Percentiles rank a stretch among this genome's conserved stretches.
Evolutionary conservation across 2,113 vertebrate genomes (phyloP).

Genomic region (Neodontobutis hainanensis): DNA sequence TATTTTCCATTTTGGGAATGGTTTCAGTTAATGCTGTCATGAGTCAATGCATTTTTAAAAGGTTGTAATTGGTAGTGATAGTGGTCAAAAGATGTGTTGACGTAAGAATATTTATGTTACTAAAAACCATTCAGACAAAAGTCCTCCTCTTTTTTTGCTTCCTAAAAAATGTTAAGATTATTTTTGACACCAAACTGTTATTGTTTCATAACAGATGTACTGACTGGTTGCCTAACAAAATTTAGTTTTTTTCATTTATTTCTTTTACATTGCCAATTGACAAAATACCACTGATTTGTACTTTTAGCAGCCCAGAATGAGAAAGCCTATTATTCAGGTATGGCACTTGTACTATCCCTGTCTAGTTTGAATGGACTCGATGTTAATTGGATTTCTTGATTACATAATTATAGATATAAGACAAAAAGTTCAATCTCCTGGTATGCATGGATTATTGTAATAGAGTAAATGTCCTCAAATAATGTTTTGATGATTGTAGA

Average conservation of each 20-base stretch:
- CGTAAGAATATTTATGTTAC: no score
- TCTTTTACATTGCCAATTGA: conserved; percentile 26
- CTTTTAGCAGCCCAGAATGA: conserved; percentile 23
- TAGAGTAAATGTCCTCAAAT: neutral
- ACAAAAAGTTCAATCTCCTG: neutral
- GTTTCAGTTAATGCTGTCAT: no score
- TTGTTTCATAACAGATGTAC: neutral
- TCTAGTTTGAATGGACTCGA: conserved; percentile 31
- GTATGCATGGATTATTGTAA: neutral
- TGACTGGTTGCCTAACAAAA: conserved; percentile 40
- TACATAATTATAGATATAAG: neutral
- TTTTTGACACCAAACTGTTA: neutral
- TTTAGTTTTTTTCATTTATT: conserved; percentile 56
- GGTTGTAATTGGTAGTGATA: no score
- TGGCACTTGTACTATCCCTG: conserved; percentile 4
- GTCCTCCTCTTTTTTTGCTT: neutral
- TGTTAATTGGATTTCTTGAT: conserved; percentile 15
- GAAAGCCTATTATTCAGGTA: conserved; percentile 24
- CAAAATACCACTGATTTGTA: conserved; percentile 19
- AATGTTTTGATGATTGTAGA: no score
- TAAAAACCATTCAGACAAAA: no score
- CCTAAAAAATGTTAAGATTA: neutral
- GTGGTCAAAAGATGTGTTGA: no score
- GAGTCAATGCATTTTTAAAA: no score
- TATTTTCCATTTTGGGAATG: no score